Evolutionary conservation across 1,140 invertebrate genomes (phyloP).

Genomic region (Brachionus rubens): DNA sequence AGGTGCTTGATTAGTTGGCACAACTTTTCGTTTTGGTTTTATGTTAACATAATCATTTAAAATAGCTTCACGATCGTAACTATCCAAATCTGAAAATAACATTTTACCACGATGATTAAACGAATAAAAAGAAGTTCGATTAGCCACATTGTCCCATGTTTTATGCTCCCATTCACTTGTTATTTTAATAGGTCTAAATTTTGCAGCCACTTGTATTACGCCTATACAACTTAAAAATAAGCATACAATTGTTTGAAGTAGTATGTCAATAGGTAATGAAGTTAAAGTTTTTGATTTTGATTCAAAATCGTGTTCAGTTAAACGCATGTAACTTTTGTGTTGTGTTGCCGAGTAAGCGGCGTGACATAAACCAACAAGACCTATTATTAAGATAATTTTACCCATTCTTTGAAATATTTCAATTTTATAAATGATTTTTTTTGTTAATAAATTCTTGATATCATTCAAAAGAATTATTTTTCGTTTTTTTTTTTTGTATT

Average conservation of each 20-base stretch:
- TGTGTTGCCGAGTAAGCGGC: constrained; percentile 43
- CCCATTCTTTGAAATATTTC: constrained; percentile 35
- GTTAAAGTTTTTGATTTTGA: neutral
- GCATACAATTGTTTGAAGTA: constrained; percentile 24
- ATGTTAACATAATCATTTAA: neutral
- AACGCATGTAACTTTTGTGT: constrained; percentile 34
- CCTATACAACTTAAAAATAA: constrained; percentile 22
- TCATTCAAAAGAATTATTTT: neutral
- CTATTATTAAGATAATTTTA: constrained; percentile 30
- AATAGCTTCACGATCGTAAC: neutral
- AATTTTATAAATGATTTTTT: neutral
- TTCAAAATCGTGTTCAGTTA: constrained; percentile 31
- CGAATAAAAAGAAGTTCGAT: constrained; percentile 27
- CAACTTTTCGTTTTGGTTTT: neutral
- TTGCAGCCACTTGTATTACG: neutral
- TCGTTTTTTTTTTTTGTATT: neutral
- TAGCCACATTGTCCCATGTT: constrained; percentile 39
- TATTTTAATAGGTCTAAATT: constrained; percentile 35
- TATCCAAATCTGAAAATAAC: constrained; percentile 18
- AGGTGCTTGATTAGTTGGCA: neutral
- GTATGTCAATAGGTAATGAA: constrained; percentile 31
- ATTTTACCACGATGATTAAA: constrained; percentile 44
- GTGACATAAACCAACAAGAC: constrained; percentile 32
- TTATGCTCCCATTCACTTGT: constrained; percentile 44
- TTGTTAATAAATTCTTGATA: neutral